These are phyloP conservation scores for Arge pagana DNA, from an alignment of 2,888 invertebrate genomes.

Conservation along the genomic window DNA sequence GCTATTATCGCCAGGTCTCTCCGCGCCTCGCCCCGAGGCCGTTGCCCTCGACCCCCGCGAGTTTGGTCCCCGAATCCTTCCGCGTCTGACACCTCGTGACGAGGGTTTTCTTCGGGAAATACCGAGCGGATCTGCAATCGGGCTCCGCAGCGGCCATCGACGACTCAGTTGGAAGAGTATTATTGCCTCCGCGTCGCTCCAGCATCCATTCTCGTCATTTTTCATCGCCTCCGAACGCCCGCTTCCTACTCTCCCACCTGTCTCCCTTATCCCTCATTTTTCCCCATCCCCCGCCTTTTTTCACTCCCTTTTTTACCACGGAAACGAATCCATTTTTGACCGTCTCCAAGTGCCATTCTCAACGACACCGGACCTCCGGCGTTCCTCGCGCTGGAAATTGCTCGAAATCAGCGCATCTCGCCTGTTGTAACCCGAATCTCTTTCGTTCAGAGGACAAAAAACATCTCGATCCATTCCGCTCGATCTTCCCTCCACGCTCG, in stretches of 20 bases:
- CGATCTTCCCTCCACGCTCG: too few species aligned
- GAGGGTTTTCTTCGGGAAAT: conserved; percentile 13
- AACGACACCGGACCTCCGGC: background rate
- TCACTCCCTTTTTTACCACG: too few species aligned
- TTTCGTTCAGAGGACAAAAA: too few species aligned
- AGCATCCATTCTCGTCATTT: conserved; percentile 11
- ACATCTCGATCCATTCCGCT: too few species aligned
- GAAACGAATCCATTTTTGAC: conserved; percentile 16
- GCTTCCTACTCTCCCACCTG: background rate
- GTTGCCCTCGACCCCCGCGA: too few species aligned
- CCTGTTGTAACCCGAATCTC: too few species aligned
- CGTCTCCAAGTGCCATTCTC: conserved; percentile 3
- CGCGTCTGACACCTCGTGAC: conserved; percentile 14
- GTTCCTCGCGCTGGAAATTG: background rate
- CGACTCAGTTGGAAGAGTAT: conserved; percentile 19
- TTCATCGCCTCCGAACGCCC: conserved; percentile 7
- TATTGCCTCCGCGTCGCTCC: conserved; percentile 8
- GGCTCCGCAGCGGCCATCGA: conserved; percentile 15
- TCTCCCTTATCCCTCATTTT: background rate
- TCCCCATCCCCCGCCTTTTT: background rate
- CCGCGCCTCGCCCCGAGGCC: too few species aligned
- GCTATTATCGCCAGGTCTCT: too few species aligned
- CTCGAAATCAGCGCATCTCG: too few species aligned
- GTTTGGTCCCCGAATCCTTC: too few species aligned
- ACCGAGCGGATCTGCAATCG: conserved; percentile 14